Conservation (phyloP, 2,113 vertebrate species). For the Andinoacara biseriatus region DNA sequence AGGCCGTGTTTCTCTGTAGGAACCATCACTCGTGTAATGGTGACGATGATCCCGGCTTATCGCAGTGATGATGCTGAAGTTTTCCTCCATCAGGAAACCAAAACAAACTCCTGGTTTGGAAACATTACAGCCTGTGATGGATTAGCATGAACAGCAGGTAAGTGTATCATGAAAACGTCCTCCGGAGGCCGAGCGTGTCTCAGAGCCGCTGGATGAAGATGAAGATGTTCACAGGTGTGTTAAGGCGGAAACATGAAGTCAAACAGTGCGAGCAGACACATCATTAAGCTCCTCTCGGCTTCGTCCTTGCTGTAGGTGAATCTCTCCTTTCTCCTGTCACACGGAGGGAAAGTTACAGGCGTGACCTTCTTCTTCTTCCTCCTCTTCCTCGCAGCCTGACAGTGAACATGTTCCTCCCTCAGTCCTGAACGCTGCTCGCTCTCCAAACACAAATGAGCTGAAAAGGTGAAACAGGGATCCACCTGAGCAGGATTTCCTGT, state of each 20-base stretch:
- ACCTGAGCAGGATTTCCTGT: neutral
- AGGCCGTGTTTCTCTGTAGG: no score
- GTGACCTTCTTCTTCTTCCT: conserved; percentile 39
- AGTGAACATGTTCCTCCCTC: conserved; percentile 5
- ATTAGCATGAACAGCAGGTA: neutral
- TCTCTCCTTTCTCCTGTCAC: conserved; percentile 1
- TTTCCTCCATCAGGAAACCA: no score
- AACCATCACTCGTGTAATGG: no score
- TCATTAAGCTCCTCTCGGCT: conserved; percentile 21
- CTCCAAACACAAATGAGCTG: conserved; percentile 5
- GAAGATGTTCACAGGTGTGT: neutral
- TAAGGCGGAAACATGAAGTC: neutral
- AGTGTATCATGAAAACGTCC: neutral
- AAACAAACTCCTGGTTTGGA: no score
- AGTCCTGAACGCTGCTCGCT: neutral
- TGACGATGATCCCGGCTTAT: no score
- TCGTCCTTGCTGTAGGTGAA: neutral
- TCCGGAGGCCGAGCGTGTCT: neutral
- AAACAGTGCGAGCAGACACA: neutral
- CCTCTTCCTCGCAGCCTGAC: conserved; percentile 5
- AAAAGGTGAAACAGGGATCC: conserved; percentile 32
- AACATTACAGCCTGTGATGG: neutral
- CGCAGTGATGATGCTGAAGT: no score
- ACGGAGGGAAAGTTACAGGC: neutral
- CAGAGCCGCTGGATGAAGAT: neutral